Evolutionary conservation across 2,888 invertebrate genomes (phyloP).

Genomic region (Lycaena phlaeas): DNA sequence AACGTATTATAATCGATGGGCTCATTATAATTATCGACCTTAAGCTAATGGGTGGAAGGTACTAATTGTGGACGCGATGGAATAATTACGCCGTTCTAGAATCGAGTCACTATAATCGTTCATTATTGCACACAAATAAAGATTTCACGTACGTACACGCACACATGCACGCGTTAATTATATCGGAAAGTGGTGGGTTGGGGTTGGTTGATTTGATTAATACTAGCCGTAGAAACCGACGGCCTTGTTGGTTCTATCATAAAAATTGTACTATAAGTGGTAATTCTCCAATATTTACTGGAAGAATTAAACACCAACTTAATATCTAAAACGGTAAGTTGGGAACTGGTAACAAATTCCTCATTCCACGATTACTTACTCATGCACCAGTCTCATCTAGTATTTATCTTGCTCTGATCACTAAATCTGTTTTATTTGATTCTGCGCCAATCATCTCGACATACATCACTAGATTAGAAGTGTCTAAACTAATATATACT

Average conservation of each 20-base stretch:
- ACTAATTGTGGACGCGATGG: constrained; percentile 26
- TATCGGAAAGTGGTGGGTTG: constrained; percentile 71
- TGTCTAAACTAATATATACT: too few species aligned
- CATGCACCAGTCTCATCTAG: too few species aligned
- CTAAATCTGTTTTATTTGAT: too few species aligned
- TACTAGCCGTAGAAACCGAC: constrained; percentile 60
- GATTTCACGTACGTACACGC: constrained; percentile 57
- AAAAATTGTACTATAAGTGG: constrained; percentile 55
- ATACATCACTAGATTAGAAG: too few species aligned
- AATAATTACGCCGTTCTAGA: constrained; percentile 42
- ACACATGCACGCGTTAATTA: constrained; percentile 68
- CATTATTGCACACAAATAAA: constrained; percentile 65
- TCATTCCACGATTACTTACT: too few species aligned
- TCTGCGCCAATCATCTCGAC: too few species aligned
- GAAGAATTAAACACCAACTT: too few species aligned
- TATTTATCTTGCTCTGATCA: too few species aligned
- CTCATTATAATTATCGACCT: constrained; percentile 48
- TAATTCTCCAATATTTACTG: constrained; percentile 20
- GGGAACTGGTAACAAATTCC: neutral
- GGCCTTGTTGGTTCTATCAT: constrained; percentile 61
- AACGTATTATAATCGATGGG: constrained; percentile 36
- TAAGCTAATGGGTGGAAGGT: constrained; percentile 45
- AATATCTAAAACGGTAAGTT: neutral
- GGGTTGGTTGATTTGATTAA: constrained; percentile 73
- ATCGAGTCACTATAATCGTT: constrained; percentile 68